Percentiles rank a stretch among this genome's conserved stretches.
Conservation (phyloP, 2,113 vertebrate genomes). For the Daubentonia madagascariensis region DNA sequence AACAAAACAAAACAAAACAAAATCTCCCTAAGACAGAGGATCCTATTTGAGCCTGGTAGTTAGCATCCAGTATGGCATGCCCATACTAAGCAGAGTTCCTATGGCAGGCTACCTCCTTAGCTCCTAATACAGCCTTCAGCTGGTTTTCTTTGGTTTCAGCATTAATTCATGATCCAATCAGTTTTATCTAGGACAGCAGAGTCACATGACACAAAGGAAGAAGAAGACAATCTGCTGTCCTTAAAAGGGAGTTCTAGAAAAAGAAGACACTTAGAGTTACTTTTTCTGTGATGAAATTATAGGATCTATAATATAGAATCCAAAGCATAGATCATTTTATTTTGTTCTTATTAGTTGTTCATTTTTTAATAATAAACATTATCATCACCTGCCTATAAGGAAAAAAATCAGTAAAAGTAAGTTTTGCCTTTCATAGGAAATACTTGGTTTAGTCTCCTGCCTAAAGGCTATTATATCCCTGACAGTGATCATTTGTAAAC, state of each 20-base stretch:
- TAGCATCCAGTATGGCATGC: not conserved
- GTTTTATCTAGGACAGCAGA: not conserved
- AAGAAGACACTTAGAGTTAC: not conserved
- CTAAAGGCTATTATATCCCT: not conserved
- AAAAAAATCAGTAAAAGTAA: not conserved
- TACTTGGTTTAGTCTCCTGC: not conserved
- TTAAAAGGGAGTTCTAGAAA: not conserved
- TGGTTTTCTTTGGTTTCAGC: not conserved
- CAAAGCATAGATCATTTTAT: not conserved
- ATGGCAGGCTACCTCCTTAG: not conserved
- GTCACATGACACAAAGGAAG: not conserved
- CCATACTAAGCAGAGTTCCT: not conserved
- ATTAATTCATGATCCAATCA: not conserved
- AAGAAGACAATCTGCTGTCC: not conserved
- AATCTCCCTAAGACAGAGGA: not conserved
- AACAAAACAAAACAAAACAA: not conserved
- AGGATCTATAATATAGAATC: not conserved
- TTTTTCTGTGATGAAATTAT: not conserved
- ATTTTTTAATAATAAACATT: not conserved
- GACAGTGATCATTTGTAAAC: not conserved
- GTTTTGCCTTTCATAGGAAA: conserved; percentile 1
- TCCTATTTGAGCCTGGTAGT: not conserved
- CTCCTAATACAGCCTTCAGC: not conserved
- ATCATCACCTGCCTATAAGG: not conserved
- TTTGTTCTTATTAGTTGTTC: not conserved